A percentile compares a stretch with the other conserved stretches of the same genome.
phyloP scores from a whole-genome alignment of 92 coral and sea anemone genomes.

The Desmophyllum pertusum region DNA sequence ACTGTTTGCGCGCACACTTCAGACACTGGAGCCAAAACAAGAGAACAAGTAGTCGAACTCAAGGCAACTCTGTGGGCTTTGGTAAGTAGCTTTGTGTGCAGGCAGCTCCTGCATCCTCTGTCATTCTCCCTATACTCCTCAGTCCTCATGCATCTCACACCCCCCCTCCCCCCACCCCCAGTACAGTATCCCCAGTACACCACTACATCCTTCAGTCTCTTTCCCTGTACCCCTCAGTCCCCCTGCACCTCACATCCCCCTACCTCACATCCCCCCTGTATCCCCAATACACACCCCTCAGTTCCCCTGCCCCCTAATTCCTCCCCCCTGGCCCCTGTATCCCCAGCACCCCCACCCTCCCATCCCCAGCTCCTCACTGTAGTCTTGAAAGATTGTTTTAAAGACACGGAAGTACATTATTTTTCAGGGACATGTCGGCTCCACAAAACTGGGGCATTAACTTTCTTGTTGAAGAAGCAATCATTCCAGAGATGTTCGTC shows the following conservation, averaged over 20 bases:
- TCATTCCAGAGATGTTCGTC: slow-evolving; percentile 87
- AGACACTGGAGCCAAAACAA: slow-evolving; percentile 78
- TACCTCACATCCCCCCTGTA: not conserved
- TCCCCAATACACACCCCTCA: too few relatives aligned
- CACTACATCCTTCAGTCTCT: not conserved
- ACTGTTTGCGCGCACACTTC: slow-evolving; percentile 76
- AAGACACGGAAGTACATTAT: not conserved
- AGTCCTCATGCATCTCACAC: too few relatives aligned
- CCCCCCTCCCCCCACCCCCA: not conserved
- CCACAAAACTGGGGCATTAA: slow-evolving; percentile 97
- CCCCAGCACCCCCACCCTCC: not conserved
- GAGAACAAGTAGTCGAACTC: slow-evolving; percentile 70
- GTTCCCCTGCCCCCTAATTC: not conserved
- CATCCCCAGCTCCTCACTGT: not conserved
- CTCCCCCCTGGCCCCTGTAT: not conserved
- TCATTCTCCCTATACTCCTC: too few relatives aligned
- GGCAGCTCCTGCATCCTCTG: not conserved
- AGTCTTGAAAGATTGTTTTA: not conserved
- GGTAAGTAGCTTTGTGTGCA: slow-evolving; percentile 80
- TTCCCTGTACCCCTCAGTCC: not conserved
- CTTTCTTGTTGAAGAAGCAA: slow-evolving; percentile 89
- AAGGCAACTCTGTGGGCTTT: slow-evolving; percentile 98
- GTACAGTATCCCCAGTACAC: too few relatives aligned
- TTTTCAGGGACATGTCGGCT: slow-evolving; percentile 92
- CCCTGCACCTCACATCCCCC: not conserved